Percentiles rank a stretch among this genome's conserved stretches.
These are phyloP conservation scores for Idris sp. DNA, from an alignment of 1,140 invertebrate species.

Conservation along the genomic window DNA sequence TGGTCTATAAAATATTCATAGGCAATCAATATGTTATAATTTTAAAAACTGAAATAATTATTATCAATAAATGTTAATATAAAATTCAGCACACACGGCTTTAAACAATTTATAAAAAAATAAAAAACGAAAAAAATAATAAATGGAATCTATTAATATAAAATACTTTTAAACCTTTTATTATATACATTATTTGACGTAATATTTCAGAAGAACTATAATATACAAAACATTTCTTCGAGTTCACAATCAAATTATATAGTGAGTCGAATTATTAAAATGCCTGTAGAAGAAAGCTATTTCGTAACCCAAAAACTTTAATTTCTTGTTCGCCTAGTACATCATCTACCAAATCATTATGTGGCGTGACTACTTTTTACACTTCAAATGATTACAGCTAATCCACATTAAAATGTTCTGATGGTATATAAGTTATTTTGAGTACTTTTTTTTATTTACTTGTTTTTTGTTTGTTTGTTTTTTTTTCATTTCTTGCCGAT, in stretches of 20 bases:
- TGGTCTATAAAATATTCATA: too few species aligned
- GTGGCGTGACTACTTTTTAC: slow-evolving; percentile 49
- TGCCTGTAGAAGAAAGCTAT: slow-evolving; percentile 16
- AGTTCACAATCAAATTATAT: slow-evolving; percentile 5
- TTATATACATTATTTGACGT: too few species aligned
- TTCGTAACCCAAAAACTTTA: slow-evolving; percentile 33
- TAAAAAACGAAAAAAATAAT: too few species aligned
- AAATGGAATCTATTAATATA: too few species aligned
- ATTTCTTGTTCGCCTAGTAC: slow-evolving; percentile 32
- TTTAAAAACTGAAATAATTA: too few species aligned
- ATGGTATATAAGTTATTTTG: slow-evolving; percentile 7
- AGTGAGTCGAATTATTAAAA: slow-evolving; percentile 25
- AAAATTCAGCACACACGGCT: too few species aligned
- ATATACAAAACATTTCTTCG: neutral
- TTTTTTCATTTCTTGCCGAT: neutral
- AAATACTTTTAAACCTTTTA: too few species aligned
- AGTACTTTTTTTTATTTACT: slow-evolving; percentile 19
- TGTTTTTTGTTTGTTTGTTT: slow-evolving; percentile 6
- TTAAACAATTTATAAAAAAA: too few species aligned
- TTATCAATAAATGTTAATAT: too few species aligned
- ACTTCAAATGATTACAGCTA: slow-evolving; percentile 38
- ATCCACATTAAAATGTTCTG: slow-evolving; percentile 43
- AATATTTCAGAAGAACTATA: neutral
- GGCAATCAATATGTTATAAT: too few species aligned
- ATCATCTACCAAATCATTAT: slow-evolving; percentile 37